Evolutionary conservation across 2,113 vertebrate genomes (phyloP).

Genomic region (Thymallus thymallus): DNA sequence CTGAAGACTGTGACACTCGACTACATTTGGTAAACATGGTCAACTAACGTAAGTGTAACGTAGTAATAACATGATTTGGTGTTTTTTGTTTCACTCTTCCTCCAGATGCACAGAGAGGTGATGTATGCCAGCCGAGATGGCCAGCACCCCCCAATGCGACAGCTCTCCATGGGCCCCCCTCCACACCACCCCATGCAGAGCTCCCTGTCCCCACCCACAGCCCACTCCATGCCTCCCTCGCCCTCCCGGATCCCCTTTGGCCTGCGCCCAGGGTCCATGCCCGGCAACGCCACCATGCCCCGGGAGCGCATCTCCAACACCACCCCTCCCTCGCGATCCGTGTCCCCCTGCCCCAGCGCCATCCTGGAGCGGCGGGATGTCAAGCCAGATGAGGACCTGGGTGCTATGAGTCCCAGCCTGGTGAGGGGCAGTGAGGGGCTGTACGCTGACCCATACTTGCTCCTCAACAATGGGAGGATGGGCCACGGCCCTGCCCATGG

Average conservation of each 20-base stretch:
- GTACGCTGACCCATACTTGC: constrained; percentile 87
- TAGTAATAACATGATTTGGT: not conserved
- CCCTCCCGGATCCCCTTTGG: constrained; percentile 93
- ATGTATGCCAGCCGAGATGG: constrained; percentile 78
- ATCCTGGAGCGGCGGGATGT: constrained; percentile 95
- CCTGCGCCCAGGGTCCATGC: constrained; percentile 70
- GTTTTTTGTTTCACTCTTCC: not conserved
- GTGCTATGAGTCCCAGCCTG: constrained; percentile 77
- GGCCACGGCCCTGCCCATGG: constrained; percentile 78
- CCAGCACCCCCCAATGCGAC: constrained; percentile 71
- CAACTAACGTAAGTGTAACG: not conserved
- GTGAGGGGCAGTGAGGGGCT: constrained; percentile 80
- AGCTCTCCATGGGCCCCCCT: constrained; percentile 72
- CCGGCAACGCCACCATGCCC: constrained; percentile 85
- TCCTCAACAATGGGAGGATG: constrained; percentile 83
- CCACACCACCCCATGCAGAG: constrained; percentile 75
- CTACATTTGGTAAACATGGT: not conserved
- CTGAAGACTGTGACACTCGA: too few species aligned
- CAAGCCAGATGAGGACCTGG: constrained; percentile 90
- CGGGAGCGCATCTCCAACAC: constrained; percentile 82
- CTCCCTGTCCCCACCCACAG: constrained; percentile 75
- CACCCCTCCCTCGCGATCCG: constrained; percentile 74
- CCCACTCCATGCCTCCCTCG: constrained; percentile 91
- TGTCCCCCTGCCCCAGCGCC: constrained; percentile 91
- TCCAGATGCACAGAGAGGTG: constrained; percentile 87